These are phyloP conservation scores for Epirrhoe alternata DNA, from an alignment of 2,888 invertebrate species.

Conservation along the genomic window DNA sequence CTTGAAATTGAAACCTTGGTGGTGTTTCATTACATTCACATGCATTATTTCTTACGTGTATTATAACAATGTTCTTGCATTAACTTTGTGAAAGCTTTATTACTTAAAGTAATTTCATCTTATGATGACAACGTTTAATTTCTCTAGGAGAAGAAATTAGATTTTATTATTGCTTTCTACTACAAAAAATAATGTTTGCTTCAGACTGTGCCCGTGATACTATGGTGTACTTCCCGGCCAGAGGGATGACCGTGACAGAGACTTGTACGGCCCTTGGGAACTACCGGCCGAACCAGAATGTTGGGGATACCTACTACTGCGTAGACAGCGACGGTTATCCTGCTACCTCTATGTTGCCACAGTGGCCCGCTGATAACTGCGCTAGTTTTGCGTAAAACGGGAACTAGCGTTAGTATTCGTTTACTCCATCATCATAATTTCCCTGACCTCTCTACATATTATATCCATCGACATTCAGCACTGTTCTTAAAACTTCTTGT, in stretches of 20 bases:
- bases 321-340: constrained; percentile 86
- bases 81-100: constrained; percentile 14
- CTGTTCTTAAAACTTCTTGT: no score
- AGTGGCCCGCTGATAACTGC: constrained; percentile 57
- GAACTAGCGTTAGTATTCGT: not conserved
- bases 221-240: constrained; percentile 75
- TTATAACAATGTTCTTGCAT: constrained; percentile 12
- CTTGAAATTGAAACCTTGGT: constrained; percentile 51
- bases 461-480: no score
- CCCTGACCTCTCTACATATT: no score
- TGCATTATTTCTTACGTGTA: constrained; percentile 29
- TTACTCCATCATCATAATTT: not conserved
- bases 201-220: constrained; percentile 88
- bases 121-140: constrained; percentile 26
- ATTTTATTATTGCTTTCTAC: constrained; percentile 14
- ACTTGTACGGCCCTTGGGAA: constrained; percentile 84
- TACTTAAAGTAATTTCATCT: constrained; percentile 25
- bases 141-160: constrained; percentile 8
- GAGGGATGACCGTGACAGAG: constrained; percentile 76
- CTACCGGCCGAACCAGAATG: constrained; percentile 83
- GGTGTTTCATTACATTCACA: constrained; percentile 42
- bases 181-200: constrained; percentile 13
- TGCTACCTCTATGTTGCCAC: constrained; percentile 51
- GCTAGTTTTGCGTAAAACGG: constrained; percentile 46
- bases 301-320: constrained; percentile 82